Conservation (phyloP, 2,113 vertebrate genomes). For the Hemicordylus capensis region DNA sequence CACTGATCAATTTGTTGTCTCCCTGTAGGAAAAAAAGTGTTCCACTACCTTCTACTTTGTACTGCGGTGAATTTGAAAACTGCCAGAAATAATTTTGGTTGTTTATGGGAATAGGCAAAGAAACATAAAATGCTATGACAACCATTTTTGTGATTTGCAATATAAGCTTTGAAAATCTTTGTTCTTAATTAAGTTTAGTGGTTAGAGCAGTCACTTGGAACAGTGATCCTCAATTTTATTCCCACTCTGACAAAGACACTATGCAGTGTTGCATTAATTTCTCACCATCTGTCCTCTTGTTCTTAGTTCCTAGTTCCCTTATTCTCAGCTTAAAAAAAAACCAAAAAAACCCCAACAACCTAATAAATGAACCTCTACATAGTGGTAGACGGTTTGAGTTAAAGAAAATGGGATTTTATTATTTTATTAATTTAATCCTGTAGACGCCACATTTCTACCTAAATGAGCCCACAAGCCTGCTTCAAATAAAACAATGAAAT, state of each 20-base stretch:
- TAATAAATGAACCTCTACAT: neutral
- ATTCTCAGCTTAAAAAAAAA: too few relatives aligned
- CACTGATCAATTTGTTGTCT: neutral
- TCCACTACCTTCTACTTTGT: neutral
- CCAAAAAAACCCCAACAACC: too few relatives aligned
- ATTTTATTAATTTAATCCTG: neutral
- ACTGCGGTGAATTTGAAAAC: neutral
- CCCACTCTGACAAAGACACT: neutral
- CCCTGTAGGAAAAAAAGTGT: neutral
- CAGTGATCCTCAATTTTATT: conserved; percentile 1
- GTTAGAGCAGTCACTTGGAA: neutral
- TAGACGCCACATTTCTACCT: neutral
- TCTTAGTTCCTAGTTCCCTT: too few relatives aligned
- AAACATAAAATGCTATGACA: neutral
- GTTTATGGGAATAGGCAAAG: neutral
- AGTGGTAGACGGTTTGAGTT: neutral
- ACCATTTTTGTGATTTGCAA: neutral
- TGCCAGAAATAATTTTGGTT: neutral
- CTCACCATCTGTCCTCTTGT: conserved; percentile 6
- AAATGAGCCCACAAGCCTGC: neutral
- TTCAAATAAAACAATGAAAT: neutral
- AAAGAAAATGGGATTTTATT: neutral
- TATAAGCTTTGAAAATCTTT: neutral
- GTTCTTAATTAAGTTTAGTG: neutral
- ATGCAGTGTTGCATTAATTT: neutral